A percentile compares a stretch with the other conserved stretches of the same genome.
These are phyloP conservation scores for Tiliacea citrago DNA, from an alignment of 2,888 invertebrate genomes.

Conservation along the genomic window DNA sequence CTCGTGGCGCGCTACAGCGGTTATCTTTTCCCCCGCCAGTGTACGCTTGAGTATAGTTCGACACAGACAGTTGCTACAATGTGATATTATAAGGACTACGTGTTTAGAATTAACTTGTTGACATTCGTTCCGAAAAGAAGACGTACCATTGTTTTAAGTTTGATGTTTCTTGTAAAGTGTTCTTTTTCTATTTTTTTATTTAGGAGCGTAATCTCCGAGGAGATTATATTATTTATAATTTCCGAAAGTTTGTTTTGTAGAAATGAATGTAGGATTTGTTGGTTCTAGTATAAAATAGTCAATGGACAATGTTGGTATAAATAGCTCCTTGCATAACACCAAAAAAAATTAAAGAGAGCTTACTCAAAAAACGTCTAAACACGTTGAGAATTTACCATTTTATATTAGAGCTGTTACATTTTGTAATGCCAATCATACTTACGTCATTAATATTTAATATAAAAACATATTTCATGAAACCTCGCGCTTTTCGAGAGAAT, in stretches of 20 bases:
- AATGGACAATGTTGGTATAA: not conserved
- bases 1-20: too few relatives aligned
- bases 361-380: not conserved
- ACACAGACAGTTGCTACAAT: conserved; percentile 29
- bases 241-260: conserved; percentile 24
- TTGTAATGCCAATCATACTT: conserved; percentile 37
- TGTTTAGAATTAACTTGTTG: conserved; percentile 31
- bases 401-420: conserved; percentile 1
- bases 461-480: conserved; percentile 10
- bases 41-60: conserved; percentile 5
- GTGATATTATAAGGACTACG: conserved; percentile 55
- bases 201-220: conserved; percentile 54
- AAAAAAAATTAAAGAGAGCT: not conserved
- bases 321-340: not conserved
- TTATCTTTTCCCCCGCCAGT: not conserved
- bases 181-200: conserved; percentile 15
- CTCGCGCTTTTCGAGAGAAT: conserved; percentile 14
- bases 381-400: conserved; percentile 16
- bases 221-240: conserved; percentile 33
- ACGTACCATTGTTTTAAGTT: conserved; percentile 46
- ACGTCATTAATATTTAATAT: conserved; percentile 32
- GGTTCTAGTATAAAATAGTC: conserved; percentile 24
- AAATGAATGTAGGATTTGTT: conserved; percentile 7
- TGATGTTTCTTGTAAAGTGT: conserved; percentile 36
- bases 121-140: conserved; percentile 18